Conservation (phyloP, 2,797 vertebrate species). For the Luscinia megarhynchos region DNA sequence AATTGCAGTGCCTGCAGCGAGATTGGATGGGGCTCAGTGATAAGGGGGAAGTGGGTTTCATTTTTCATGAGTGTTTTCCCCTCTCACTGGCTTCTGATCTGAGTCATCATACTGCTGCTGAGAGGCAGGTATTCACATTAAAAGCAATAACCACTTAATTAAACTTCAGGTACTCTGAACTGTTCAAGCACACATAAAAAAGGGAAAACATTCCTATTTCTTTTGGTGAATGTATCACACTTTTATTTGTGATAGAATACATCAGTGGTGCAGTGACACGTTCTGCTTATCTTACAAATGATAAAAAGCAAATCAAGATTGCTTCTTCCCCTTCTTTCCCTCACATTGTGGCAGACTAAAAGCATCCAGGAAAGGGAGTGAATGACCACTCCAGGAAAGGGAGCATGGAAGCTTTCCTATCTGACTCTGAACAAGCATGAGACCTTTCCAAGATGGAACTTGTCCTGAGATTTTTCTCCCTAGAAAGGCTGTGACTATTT, state of each 20-base stretch:
- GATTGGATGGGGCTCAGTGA: background rate
- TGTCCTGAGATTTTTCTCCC: background rate
- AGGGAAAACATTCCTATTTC: background rate
- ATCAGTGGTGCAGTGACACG: background rate
- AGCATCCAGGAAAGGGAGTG: background rate
- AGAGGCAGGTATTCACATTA: background rate
- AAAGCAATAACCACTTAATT: constrained; percentile 25
- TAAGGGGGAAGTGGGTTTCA: constrained; percentile 17
- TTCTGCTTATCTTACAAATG: background rate
- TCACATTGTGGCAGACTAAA: background rate
- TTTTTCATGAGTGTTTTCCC: constrained; percentile 4
- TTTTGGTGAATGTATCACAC: background rate
- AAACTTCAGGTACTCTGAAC: background rate
- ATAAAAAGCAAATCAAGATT: background rate
- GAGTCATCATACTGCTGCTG: background rate
- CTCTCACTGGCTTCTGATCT: constrained; percentile 3
- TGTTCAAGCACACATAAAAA: background rate
- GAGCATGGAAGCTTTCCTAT: background rate
- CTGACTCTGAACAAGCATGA: background rate
- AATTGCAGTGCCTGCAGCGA: background rate
- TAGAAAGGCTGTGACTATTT: background rate
- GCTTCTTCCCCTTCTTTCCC: background rate
- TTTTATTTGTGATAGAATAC: background rate
- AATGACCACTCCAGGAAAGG: background rate
- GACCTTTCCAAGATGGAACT: background rate